Percentiles rank a stretch among this genome's conserved stretches.
phyloP scores from a whole-genome alignment of 2,888 invertebrate genomes.

The Panopea generosa region DNA sequence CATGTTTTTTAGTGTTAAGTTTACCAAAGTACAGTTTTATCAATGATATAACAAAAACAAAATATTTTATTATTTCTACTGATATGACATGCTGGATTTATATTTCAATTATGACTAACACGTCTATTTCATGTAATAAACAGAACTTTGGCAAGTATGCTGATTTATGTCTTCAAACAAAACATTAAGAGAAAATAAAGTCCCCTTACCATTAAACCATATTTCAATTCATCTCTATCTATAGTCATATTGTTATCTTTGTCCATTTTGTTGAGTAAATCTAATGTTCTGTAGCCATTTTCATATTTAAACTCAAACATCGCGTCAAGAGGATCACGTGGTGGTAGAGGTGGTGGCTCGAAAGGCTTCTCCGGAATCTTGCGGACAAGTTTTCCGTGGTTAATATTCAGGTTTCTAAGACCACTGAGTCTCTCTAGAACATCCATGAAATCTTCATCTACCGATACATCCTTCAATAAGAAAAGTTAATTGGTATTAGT shows the following conservation, averaged over 20 bases:
- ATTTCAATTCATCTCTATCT: slow-evolving; percentile 44
- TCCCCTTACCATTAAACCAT: slow-evolving; percentile 29
- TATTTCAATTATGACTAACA: too few relatives aligned
- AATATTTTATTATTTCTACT: too few relatives aligned
- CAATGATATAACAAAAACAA: too few relatives aligned
- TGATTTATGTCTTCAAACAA: too few relatives aligned
- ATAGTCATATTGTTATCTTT: slow-evolving; percentile 45
- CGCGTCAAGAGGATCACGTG: slow-evolving; percentile 48
- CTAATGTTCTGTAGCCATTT: slow-evolving; percentile 51
- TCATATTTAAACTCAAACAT: slow-evolving; percentile 59
- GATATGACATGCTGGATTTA: too few relatives aligned
- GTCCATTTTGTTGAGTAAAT: slow-evolving; percentile 50
- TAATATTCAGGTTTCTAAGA: slow-evolving; percentile 23
- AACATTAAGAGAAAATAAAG: too few relatives aligned
- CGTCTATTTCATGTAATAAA: too few relatives aligned
- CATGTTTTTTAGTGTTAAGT: too few relatives aligned
- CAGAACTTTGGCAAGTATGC: too few relatives aligned
- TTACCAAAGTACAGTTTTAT: too few relatives aligned
- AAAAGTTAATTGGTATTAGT: too few relatives aligned
- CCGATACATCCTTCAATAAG: slow-evolving; percentile 50
- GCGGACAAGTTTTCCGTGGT: slow-evolving; percentile 43
- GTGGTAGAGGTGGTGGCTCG: slow-evolving; percentile 33
- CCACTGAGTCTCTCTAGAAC: slow-evolving; percentile 29
- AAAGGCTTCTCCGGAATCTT: slow-evolving; percentile 41
- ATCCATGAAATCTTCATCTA: slow-evolving; percentile 45